Conservation (phyloP, 2,113 vertebrate genomes). For the Hucho hucho region DNA sequence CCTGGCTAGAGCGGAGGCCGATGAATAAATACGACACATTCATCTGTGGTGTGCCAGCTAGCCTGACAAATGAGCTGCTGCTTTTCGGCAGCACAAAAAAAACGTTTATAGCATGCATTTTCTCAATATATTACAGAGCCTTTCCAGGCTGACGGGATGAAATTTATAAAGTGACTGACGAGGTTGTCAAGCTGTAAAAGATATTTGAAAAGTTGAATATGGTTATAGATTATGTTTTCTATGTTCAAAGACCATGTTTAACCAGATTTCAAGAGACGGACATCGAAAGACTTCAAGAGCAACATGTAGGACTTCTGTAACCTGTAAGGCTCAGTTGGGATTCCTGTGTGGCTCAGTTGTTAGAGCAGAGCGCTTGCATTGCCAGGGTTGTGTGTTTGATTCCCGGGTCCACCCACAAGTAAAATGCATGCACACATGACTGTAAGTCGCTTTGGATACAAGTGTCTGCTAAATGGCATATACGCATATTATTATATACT, state of each 20-base stretch:
- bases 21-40: constrained; percentile 10
- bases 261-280: too few species aligned
- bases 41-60: background rate
- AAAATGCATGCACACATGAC: too few species aligned
- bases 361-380: too few species aligned
- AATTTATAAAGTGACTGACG: constrained; percentile 19
- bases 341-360: too few species aligned
- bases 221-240: background rate
- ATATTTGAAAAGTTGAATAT: constrained; percentile 2
- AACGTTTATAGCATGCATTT: constrained; percentile 6
- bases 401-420: too few species aligned
- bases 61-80: constrained; percentile 24
- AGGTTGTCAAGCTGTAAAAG: constrained; percentile 16
- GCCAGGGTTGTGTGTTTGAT: too few species aligned
- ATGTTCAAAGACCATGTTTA: background rate
- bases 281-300: too few species aligned
- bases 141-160: background rate
- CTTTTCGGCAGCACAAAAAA: constrained; percentile 19
- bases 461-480: too few species aligned
- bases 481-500: too few species aligned
- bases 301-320: too few species aligned
- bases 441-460: too few species aligned
- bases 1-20: background rate
- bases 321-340: too few species aligned
- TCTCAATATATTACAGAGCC: background rate